phyloP scores from a whole-genome alignment of 2,797 vertebrate genomes.

The Amblyraja radiata region DNA sequence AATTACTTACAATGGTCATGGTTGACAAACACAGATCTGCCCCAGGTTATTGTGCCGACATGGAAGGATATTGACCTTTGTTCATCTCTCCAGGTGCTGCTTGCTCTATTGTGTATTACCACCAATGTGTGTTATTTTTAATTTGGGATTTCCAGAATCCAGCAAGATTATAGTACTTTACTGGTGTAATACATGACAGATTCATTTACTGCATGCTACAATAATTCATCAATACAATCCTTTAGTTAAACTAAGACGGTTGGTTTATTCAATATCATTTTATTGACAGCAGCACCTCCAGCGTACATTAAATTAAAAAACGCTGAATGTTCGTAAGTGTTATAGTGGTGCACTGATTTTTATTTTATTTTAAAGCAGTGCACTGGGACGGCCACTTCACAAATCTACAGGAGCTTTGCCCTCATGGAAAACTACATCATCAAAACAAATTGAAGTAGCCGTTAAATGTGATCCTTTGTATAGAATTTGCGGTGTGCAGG shows the following conservation, averaged over 20 bases:
- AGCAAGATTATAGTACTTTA: too few species aligned
- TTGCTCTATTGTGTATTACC: too few species aligned
- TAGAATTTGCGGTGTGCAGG: neutral
- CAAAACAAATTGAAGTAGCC: neutral
- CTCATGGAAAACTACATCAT: neutral
- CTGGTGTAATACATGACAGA: too few species aligned
- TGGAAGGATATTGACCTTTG: too few species aligned
- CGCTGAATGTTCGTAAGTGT: neutral
- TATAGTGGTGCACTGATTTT: neutral
- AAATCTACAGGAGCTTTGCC: neutral
- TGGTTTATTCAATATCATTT: neutral
- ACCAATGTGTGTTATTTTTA: too few species aligned
- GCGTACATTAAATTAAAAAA: neutral
- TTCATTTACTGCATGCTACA: neutral
- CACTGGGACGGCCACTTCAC: neutral
- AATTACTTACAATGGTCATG: neutral
- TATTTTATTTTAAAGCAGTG: neutral
- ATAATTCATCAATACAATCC: neutral
- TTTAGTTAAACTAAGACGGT: neutral
- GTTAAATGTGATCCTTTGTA: neutral
- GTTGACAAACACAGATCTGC: neutral
- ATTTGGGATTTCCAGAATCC: too few species aligned
- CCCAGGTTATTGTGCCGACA: neutral
- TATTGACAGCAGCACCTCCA: neutral
- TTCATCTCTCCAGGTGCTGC: too few species aligned